Evolutionary conservation across 1,140 invertebrate genomes (phyloP), one percentile per base, ranked within the genome.

Genomic region (Homalodisca vitripennis): DNA sequence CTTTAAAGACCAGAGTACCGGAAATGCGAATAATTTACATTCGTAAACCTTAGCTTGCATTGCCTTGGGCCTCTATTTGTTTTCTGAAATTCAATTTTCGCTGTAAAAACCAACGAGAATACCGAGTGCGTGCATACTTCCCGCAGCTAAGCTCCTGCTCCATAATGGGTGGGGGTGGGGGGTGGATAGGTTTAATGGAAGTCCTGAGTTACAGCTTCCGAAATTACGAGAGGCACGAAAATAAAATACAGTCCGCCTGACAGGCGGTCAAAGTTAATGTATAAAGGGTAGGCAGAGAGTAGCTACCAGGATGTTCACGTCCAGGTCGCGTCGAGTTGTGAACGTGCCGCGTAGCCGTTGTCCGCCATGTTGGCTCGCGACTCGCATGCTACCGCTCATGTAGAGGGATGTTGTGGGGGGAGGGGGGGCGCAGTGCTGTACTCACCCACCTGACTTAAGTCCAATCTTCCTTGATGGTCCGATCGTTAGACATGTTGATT

Each of bases 61-160:
- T 60, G 55, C 55, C 55, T 60, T 60, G 55, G 55, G 55, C 55
- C 55, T 60, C 55, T 60, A 60, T 60, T 60, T 60, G 55, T 60
- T 60, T 60, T 60, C 55, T 60, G 55, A 60, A 60, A 60, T 60
- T 60, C 55, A 60, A 60, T 60, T 60, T 60, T 60, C 55, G 55
- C 24, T 60, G 55, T 60, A 60, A 60, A 60, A 60, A 60, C 55
- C 55, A 60, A 60, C 55, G 55, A 60, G 55, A 60, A 60, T 60
- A 27, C 55, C 55, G n/a, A 60, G 29, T 60, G 26, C 55, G 55
- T 30, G 55, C 24, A 60, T 60, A 60, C 55, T 60, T 60, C 27
- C 55, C 55, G 55, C 55, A 60, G 55, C 24, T 60, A 60, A 60
- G 55, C 55, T 30, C 27, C 26, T 60, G 55, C 27, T 22, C 26